phyloP scores from a whole-genome alignment of 2,113 vertebrate genomes.

The Ivindomyrus marchei region DNA sequence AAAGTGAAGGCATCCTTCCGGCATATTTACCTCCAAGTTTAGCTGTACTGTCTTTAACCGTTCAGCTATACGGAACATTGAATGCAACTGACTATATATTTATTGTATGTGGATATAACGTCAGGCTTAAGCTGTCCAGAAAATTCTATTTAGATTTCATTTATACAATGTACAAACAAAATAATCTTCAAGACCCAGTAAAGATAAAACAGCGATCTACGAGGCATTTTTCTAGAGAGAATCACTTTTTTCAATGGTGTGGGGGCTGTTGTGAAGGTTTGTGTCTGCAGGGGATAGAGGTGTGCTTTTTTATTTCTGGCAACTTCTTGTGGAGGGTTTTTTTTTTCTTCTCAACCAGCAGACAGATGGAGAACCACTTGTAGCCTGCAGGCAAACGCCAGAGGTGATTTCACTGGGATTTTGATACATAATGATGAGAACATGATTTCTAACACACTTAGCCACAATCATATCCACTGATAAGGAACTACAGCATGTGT shows the following conservation, averaged over 20 bases:
- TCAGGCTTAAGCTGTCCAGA: background rate
- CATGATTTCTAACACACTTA: background rate
- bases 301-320: slow-evolving; percentile 7
- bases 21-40: background rate
- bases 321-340: background rate
- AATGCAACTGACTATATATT: background rate
- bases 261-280: background rate
- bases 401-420: slow-evolving; percentile 4
- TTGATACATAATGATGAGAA: slow-evolving; percentile 3
- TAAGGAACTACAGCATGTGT: background rate
- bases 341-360: background rate
- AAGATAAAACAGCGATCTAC: background rate
- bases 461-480: background rate
- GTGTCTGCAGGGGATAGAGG: background rate
- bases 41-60: background rate
- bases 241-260: background rate
- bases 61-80: background rate
- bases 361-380: background rate
- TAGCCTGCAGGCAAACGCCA: background rate
- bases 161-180: background rate
- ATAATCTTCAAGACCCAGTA: background rate
- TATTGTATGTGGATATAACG: background rate
- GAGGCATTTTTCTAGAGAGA: background rate
- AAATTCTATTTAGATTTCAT: background rate
- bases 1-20: background rate